Base-by-base conservation (phyloP, 2,888 invertebrate genomes). In the Rotaria socialis region DNA sequence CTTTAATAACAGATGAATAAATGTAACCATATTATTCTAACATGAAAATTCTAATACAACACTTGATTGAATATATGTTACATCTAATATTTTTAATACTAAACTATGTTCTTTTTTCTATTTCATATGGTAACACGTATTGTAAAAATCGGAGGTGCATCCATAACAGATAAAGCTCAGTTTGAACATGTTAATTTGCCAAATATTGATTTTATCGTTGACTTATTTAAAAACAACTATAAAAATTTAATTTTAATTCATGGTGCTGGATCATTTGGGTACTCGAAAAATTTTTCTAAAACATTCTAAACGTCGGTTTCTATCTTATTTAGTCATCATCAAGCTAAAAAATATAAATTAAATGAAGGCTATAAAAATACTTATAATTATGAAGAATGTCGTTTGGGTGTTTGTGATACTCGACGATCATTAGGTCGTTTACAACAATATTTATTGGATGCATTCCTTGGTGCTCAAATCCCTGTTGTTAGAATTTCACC, bases 171-270 rank as follows among this genome's bases (percentile, higher is more conserved):
- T 80, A 80, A 80, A 80, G 47, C 24, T n/a, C 80, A 80, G 47
- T 80, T 80, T 80, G 80, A 80, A 80, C 24, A 24, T 11, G 43
- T 80, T 14, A 24, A 24, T n/a, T 47, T 47, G 11, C 4, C 43
- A 43, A 80, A 80, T 47, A 47, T 80, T n/a, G 47, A 80, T 47
- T 47, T 47, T 14, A 80, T 80, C 14, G 43, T 24, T 47, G n/a
- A 80, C n/a, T 22, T 80, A 47, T 80, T 80, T 47, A 80, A 80
- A 43, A 24, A 43, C n/a, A 80, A 80, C 47, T 80, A 80, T 80
- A 43, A 80, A 80, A 80, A 80, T 80, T 80, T 80, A n/a, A 80
- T 80, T 14, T 47, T 80, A 47, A 80, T 80, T 80, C 80, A 80
- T 47, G 80, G 80, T 47, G 80, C 80, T 47, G 80, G 80, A 11